Evolutionary conservation across 2,113 vertebrate species (phyloP).

Genomic region (Rhodinocichla rosea): DNA sequence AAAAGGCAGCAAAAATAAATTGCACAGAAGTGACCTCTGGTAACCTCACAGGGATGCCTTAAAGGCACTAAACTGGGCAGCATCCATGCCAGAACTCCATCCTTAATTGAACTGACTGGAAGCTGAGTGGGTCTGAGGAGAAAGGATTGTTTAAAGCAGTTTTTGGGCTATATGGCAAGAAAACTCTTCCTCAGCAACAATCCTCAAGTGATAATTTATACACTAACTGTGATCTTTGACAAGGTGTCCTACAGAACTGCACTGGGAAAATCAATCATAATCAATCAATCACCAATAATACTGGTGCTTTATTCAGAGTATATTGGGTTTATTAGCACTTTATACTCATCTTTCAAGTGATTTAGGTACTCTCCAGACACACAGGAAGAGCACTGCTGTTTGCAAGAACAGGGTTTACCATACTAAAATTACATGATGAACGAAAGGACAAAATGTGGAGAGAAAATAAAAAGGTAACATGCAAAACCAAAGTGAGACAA

Average conservation of each 20-base stretch:
- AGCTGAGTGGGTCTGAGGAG: not conserved
- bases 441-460: not conserved
- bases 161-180: not conserved
- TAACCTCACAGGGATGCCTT: slow-evolving; percentile 41
- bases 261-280: not conserved
- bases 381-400: not conserved
- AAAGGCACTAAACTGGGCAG: slow-evolving; percentile 67
- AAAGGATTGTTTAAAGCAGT: not conserved
- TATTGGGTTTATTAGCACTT: not conserved
- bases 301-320: not conserved
- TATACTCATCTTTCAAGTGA: not conserved
- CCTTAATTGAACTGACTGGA: not conserved
- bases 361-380: not conserved
- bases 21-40: slow-evolving; percentile 9
- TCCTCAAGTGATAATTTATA: not conserved
- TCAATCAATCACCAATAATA: not conserved
- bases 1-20: slow-evolving; percentile 33
- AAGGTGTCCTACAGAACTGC: not conserved
- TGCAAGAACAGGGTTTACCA: not conserved
- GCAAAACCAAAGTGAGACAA: not conserved
- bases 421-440: not conserved
- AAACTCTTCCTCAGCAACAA: not conserved
- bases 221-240: not conserved
- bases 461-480: not conserved
- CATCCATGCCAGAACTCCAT: not conserved